Conservation (phyloP, 2,113 vertebrate species). For the Amazona vittata region DNA sequence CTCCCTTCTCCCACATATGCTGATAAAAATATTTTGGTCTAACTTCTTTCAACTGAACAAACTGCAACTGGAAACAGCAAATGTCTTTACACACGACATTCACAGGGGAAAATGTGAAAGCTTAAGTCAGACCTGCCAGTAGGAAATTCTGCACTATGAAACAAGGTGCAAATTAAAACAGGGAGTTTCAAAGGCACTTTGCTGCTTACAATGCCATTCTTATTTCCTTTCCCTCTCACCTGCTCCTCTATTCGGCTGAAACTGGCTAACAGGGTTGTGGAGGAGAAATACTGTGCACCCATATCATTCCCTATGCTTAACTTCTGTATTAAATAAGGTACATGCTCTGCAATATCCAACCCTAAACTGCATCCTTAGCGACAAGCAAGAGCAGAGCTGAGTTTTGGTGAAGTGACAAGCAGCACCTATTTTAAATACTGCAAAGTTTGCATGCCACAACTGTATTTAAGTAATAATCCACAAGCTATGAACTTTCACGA, state of each 20-base stretch:
- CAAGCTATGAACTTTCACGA: not conserved
- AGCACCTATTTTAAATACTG: not conserved
- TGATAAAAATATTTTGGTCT: slow-evolving; percentile 40
- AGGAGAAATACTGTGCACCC: not conserved
- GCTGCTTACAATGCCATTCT: not conserved
- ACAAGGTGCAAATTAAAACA: not conserved
- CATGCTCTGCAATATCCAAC: not conserved
- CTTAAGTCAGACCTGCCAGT: not conserved
- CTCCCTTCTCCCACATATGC: slow-evolving; percentile 7
- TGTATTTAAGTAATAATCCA: not conserved
- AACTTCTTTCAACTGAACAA: not conserved
- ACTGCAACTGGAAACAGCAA: slow-evolving; percentile 5
- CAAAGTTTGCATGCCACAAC: not conserved
- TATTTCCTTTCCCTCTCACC: not conserved
- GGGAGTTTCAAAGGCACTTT: not conserved
- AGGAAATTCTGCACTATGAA: not conserved
- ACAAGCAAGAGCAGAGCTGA: not conserved
- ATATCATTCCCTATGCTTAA: not conserved
- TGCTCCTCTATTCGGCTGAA: not conserved
- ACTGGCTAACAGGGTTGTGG: not conserved
- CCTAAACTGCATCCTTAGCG: not conserved
- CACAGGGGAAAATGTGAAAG: not conserved
- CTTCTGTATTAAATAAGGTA: not conserved
- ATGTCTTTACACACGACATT: not conserved
- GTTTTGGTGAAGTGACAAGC: not conserved